These are phyloP conservation scores for Heliothis subflexa DNA, from an alignment of 1,140 invertebrate genomes.

Conservation along the genomic window DNA sequence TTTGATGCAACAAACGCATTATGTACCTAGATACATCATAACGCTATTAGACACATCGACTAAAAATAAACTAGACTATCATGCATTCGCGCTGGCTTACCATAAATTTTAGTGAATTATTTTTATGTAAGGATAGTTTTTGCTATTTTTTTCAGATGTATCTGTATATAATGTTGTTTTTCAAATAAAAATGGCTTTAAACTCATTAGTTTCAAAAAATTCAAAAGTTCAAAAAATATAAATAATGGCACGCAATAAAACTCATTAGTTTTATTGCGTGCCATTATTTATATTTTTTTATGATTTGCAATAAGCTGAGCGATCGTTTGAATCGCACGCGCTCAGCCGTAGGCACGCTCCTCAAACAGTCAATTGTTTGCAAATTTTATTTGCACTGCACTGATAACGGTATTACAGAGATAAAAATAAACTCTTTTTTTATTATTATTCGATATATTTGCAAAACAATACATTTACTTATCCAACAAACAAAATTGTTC, in stretches of 20 bases:
- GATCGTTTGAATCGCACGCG: slow-evolving; percentile 60
- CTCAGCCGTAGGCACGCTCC: slow-evolving; percentile 62
- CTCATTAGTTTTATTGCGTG: neutral
- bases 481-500: slow-evolving; percentile 18
- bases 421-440: slow-evolving; percentile 38
- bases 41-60: too few relatives aligned
- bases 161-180: too few relatives aligned
- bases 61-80: too few relatives aligned
- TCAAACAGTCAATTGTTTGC: slow-evolving; percentile 65
- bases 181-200: neutral
- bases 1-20: too few relatives aligned
- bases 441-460: slow-evolving; percentile 2
- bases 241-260: neutral
- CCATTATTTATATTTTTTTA: slow-evolving; percentile 51
- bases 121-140: too few relatives aligned
- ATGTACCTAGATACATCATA: too few relatives aligned
- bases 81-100: too few relatives aligned
- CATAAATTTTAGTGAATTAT: too few relatives aligned
- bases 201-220: neutral
- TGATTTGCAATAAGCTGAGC: slow-evolving; percentile 60
- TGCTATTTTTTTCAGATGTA: too few relatives aligned
- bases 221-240: too few relatives aligned
- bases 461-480: slow-evolving; percentile 35
- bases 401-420: slow-evolving; percentile 43
- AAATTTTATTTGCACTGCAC: slow-evolving; percentile 53